Evolutionary conservation across 2,888 invertebrate species (phyloP).

Genomic region (Germaria angustata): DNA sequence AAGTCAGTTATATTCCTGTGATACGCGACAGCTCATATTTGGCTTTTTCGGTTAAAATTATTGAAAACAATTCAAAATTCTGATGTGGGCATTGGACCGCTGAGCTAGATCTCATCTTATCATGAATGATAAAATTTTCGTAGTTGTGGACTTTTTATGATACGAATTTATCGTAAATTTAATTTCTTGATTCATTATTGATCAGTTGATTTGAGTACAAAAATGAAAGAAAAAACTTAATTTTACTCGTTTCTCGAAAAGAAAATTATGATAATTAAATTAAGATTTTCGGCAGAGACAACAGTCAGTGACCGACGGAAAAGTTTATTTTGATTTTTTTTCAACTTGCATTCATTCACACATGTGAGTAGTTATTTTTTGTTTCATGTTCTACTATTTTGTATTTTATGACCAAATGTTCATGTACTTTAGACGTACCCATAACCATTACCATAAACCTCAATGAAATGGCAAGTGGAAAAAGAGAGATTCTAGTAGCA

Average conservation of each 20-base stretch:
- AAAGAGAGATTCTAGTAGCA: constrained; percentile 23
- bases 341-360: neutral
- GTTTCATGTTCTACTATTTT: constrained; percentile 16
- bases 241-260: neutral
- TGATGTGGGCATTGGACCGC: too few relatives aligned
- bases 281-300: constrained; percentile 30
- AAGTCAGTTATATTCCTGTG: too few relatives aligned
- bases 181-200: constrained; percentile 1
- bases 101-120: too few relatives aligned
- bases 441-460: constrained; percentile 39
- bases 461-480: constrained; percentile 53
- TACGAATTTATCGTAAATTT: neutral
- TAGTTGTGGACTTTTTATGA: neutral
- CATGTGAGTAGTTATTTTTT: neutral
- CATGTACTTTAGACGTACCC: constrained; percentile 21
- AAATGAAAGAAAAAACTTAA: neutral
- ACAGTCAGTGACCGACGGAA: constrained; percentile 54
- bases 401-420: constrained; percentile 30
- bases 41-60: too few relatives aligned
- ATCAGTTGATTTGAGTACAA: neutral
- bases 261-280: constrained; percentile 31
- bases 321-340: constrained; percentile 9
- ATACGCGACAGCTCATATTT: too few relatives aligned
- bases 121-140: neutral
- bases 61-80: too few relatives aligned